Conservation (phyloP, 2,797 vertebrate genomes). For the Lithobates pipiens region DNA sequence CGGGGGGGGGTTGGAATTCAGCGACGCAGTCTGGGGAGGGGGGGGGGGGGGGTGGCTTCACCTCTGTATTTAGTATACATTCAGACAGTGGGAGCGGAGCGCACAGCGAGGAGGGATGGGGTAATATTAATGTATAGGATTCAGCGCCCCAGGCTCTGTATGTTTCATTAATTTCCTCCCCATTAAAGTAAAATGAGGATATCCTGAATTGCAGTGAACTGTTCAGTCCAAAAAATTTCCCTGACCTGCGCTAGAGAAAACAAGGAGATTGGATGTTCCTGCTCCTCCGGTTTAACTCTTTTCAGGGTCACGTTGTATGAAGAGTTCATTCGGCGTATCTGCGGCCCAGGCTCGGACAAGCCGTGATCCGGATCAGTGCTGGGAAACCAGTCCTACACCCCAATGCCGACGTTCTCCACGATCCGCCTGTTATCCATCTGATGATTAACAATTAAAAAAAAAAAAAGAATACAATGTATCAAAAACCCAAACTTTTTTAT, state of each 20-base stretch:
- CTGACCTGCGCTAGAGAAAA: conserved; percentile 75
- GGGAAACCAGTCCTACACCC: too few species aligned
- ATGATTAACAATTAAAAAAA: too few species aligned
- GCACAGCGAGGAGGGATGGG: conserved; percentile 73
- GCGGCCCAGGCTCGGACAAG: neutral
- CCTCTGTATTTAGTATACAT: neutral
- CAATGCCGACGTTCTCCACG: too few species aligned
- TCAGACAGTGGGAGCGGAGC: conserved; percentile 66
- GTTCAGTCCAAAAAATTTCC: conserved; percentile 72
- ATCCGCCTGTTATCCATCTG: too few species aligned
- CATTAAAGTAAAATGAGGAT: conserved; percentile 80
- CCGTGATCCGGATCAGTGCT: too few species aligned
- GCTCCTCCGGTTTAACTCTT: conserved; percentile 1
- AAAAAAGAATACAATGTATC: too few species aligned
- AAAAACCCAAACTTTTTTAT: too few species aligned
- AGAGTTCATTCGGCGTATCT: neutral
- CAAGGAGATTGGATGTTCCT: neutral
- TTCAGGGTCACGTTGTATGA: neutral
- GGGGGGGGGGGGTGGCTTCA: neutral
- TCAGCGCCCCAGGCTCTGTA: conserved; percentile 74
- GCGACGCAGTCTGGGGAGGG: neutral
- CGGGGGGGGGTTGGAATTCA: neutral
- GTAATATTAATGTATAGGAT: conserved; percentile 79
- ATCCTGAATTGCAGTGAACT: conserved; percentile 79
- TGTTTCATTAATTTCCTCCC: conserved; percentile 81